phyloP scores from a whole-genome alignment of 1,140 invertebrate genomes.

The Micrasema longulum region DNA sequence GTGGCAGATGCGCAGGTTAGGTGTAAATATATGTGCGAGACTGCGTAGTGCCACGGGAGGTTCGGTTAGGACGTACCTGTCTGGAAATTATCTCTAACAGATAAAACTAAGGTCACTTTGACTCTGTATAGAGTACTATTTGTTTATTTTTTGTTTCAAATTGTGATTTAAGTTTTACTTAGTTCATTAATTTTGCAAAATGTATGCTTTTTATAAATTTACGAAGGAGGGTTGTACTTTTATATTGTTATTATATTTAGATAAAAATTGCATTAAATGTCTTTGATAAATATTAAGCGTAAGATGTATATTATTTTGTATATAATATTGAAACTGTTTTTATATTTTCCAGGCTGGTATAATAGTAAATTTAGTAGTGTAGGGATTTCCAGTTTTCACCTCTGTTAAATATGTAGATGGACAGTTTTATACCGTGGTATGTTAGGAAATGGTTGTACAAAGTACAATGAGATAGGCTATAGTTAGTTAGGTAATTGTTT shows the following conservation, averaged over 20 bases:
- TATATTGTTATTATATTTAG: slow-evolving; percentile 39
- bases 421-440: slow-evolving; percentile 56
- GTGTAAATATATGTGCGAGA: neutral
- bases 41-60: neutral
- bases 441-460: slow-evolving; percentile 55
- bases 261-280: slow-evolving; percentile 38
- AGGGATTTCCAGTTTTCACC: slow-evolving; percentile 53
- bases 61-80: slow-evolving; percentile 33
- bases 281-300: slow-evolving; percentile 35
- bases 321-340: slow-evolving; percentile 30
- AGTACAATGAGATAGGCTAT: slow-evolving; percentile 56
- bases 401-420: slow-evolving; percentile 56
- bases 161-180: slow-evolving; percentile 38
- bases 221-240: slow-evolving; percentile 14
- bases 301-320: slow-evolving; percentile 42
- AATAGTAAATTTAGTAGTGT: slow-evolving; percentile 45
- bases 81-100: slow-evolving; percentile 40
- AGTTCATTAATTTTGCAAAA: slow-evolving; percentile 30
- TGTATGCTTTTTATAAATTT: slow-evolving; percentile 26
- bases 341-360: slow-evolving; percentile 42
- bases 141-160: slow-evolving; percentile 25
- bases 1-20: neutral
- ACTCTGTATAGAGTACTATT: slow-evolving; percentile 13
- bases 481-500: slow-evolving; percentile 56
- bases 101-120: slow-evolving; percentile 30